A percentile compares a stretch with the other conserved stretches of the same genome.
Evolutionary conservation across 2,797 vertebrate species (phyloP).

Genomic region (Parambassis ranga): DNA sequence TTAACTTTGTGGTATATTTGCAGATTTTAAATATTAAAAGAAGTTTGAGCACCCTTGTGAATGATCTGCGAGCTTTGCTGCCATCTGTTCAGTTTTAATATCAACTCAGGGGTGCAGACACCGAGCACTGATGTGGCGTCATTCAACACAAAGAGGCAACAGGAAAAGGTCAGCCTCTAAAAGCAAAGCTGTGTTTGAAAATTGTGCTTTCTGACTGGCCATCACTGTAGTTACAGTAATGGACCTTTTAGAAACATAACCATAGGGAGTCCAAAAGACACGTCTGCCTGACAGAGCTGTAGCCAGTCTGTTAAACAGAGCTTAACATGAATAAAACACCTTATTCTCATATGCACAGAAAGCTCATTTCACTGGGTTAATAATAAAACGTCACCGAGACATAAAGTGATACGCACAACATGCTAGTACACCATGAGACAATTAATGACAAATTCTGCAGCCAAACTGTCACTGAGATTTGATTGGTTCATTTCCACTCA

Average conservation of each 20-base stretch:
- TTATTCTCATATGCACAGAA: background rate
- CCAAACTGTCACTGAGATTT: slow-evolving; percentile 14
- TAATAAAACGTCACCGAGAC: slow-evolving; percentile 13
- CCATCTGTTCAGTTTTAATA: slow-evolving; percentile 47
- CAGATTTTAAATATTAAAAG: slow-evolving; percentile 7
- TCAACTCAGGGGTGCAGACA: slow-evolving; percentile 3
- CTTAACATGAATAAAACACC: background rate
- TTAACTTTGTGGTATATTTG: background rate
- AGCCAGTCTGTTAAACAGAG: background rate
- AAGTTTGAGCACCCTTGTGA: slow-evolving; percentile 17
- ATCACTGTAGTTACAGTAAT: slow-evolving; percentile 48
- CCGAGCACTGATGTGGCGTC: background rate
- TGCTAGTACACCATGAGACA: background rate
- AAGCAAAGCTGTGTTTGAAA: slow-evolving; percentile 67
- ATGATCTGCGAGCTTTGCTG: slow-evolving; percentile 21
- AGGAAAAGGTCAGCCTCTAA: slow-evolving; percentile 64
- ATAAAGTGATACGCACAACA: background rate
- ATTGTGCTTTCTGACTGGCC: slow-evolving; percentile 19
- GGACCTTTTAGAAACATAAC: slow-evolving; percentile 53
- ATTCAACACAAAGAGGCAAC: slow-evolving; percentile 5
- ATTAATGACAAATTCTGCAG: slow-evolving; percentile 7
- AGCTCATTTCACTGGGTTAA: slow-evolving; percentile 12
- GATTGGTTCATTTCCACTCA: slow-evolving; percentile 6
- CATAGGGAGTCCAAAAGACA: slow-evolving; percentile 15
- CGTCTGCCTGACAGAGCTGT: slow-evolving; percentile 36